Conservation (phyloP, 2,113 vertebrate genomes). For the Clarias magur region DNA sequence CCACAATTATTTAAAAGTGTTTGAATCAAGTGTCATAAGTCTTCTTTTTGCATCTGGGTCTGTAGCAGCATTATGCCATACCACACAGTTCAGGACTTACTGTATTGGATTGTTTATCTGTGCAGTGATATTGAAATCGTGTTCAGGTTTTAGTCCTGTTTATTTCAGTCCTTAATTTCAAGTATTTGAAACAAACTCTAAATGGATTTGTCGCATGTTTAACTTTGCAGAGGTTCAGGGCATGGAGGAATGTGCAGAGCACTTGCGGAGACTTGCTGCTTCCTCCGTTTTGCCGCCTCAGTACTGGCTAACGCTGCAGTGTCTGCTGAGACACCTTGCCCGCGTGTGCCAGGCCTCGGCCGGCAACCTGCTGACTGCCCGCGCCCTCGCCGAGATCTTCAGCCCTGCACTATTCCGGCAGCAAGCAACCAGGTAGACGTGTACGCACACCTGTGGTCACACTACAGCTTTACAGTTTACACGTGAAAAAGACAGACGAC, state of each 20-base stretch:
- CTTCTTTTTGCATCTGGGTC: background rate
- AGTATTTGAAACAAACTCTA: background rate
- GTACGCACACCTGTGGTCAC: slow-evolving; percentile 18
- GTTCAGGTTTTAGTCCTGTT: background rate
- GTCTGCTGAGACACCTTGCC: slow-evolving; percentile 90
- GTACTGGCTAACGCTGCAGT: slow-evolving; percentile 92
- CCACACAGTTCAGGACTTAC: background rate
- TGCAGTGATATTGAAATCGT: background rate
- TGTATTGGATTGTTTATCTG: background rate
- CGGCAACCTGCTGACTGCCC: slow-evolving; percentile 85
- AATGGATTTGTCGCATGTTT: background rate
- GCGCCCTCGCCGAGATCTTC: slow-evolving; percentile 89
- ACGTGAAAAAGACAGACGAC: background rate
- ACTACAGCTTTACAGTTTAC: background rate
- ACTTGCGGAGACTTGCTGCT: slow-evolving; percentile 82
- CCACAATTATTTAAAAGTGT: background rate
- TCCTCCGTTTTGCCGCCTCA: slow-evolving; percentile 85
- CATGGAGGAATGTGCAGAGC: slow-evolving; percentile 84
- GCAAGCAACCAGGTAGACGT: slow-evolving; percentile 78
- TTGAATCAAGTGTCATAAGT: background rate
- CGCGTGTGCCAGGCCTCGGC: slow-evolving; percentile 82
- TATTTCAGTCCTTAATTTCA: background rate
- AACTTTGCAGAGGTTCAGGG: slow-evolving; percentile 79
- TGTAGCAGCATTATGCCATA: background rate
- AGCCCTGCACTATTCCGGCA: slow-evolving; percentile 88